Conservation (phyloP, 2,888 invertebrate species). For the Cryptus viduatorius region DNA sequence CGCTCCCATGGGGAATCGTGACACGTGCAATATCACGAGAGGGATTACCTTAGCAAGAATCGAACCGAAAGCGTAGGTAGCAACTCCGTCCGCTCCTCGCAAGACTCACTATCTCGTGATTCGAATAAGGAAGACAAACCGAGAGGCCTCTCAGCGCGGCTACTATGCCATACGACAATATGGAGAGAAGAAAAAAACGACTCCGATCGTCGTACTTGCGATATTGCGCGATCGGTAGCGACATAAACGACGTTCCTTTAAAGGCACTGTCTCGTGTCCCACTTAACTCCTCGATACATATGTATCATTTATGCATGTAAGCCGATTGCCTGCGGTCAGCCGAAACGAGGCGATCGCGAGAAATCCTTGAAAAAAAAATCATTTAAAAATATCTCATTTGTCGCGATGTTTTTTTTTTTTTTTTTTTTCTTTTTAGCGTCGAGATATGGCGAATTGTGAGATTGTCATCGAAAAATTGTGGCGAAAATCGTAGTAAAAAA, state of each 20-base stretch:
- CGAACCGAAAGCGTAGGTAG: constrained; percentile 48
- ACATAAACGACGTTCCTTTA: constrained; percentile 76
- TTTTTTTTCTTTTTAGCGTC: background rate
- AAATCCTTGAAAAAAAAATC: background rate
- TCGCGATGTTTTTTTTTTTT: constrained; percentile 3
- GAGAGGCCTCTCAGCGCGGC: background rate
- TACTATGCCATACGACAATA: constrained; percentile 17
- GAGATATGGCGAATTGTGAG: constrained; percentile 32
- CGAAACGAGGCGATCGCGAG: constrained; percentile 48
- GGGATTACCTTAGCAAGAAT: constrained; percentile 54
- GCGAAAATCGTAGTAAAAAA: background rate
- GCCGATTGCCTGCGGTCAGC: constrained; percentile 41
- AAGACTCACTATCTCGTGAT: constrained; percentile 26
- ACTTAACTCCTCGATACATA: constrained; percentile 70
- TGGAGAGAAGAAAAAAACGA: constrained; percentile 12
- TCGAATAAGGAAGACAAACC: constrained; percentile 66
- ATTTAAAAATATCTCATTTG: background rate
- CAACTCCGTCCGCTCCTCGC: background rate
- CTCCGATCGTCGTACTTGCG: constrained; percentile 39
- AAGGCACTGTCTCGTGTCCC: constrained; percentile 79
- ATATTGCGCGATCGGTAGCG: constrained; percentile 67
- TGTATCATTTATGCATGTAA: constrained; percentile 57
- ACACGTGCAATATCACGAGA: constrained; percentile 56
- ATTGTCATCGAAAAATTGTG: constrained; percentile 55
- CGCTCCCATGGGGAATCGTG: constrained; percentile 26